These are phyloP conservation scores for Schrankia costaestrigalis DNA, from an alignment of 2,888 invertebrate genomes.

Conservation along the genomic window DNA sequence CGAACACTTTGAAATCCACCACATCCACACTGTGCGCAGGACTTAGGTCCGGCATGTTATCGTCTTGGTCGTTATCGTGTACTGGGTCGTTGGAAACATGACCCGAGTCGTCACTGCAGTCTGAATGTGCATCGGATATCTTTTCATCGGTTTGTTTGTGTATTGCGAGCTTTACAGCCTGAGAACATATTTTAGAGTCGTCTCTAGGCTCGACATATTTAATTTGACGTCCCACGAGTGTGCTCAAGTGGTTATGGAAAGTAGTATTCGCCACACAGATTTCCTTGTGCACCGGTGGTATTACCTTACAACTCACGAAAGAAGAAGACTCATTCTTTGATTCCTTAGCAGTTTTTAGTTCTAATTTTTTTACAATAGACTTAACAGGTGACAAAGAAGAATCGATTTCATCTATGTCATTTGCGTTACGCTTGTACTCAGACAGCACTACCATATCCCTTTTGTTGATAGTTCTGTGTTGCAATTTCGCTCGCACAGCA, in stretches of 20 bases:
- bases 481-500: conserved; percentile 73
- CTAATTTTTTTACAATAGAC: conserved; percentile 73
- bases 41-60: conserved; percentile 56
- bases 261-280: conserved; percentile 73
- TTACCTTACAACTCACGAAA: conserved; percentile 71
- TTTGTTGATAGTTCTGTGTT: conserved; percentile 72
- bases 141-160: conserved; percentile 72
- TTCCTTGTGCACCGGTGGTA: conserved; percentile 72
- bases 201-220: conserved; percentile 67
- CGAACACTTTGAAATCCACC: conserved; percentile 65
- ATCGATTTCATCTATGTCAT: conserved; percentile 57
- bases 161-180: conserved; percentile 57
- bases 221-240: conserved; percentile 75
- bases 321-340: conserved; percentile 60
- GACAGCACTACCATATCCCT: conserved; percentile 55
- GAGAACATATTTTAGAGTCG: conserved; percentile 65
- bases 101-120: conserved; percentile 90
- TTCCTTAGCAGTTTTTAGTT: conserved; percentile 71
- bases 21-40: conserved; percentile 54
- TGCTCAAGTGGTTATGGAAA: conserved; percentile 75
- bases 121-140: conserved; percentile 82
- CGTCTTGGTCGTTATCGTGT: conserved; percentile 82
- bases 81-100: conserved; percentile 91
- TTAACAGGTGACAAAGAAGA: conserved; percentile 72
- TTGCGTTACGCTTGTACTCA: conserved; percentile 61